Conservation (phyloP, 2,888 invertebrate genomes). For the Ectemnius continuus region DNA sequence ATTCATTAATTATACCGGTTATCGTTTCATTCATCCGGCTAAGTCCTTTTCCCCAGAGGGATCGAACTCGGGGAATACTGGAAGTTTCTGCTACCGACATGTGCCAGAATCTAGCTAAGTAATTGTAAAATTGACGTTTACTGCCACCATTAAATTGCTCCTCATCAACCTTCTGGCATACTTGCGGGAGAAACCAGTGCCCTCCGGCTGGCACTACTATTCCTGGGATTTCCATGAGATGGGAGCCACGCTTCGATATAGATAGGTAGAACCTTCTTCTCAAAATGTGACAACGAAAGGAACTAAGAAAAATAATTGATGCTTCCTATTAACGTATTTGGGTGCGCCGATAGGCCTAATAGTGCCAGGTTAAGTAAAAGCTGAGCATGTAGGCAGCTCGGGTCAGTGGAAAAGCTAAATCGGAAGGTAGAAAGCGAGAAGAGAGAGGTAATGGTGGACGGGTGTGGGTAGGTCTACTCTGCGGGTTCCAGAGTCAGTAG, state of each 20-base stretch:
- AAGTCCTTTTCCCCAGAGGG: no score
- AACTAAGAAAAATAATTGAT: constrained; percentile 2
- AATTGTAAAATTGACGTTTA: no score
- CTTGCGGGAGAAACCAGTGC: no score
- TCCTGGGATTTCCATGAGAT: no score
- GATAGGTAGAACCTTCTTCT: no score
- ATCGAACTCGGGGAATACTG: no score
- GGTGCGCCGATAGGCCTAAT: neutral
- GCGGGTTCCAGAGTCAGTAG: constrained; percentile 40
- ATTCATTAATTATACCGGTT: constrained; percentile 27
- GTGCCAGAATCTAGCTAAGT: no score
- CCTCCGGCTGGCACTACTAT: no score
- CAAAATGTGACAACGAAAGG: neutral
- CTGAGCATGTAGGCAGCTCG: neutral
- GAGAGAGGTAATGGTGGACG: constrained; percentile 46
- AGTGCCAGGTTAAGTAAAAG: neutral
- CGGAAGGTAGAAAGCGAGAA: constrained; percentile 29
- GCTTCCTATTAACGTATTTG: neutral
- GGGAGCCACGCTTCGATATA: no score
- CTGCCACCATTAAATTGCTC: no score
- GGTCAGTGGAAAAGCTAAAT: constrained; percentile 25
- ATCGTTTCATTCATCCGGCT: neutral
- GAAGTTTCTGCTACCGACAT: no score
- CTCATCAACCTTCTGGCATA: no score
- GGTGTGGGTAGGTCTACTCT: constrained; percentile 44